Base-by-base conservation (phyloP, 2,797 vertebrate genomes). In the Acestrorhynchus altus region DNA sequence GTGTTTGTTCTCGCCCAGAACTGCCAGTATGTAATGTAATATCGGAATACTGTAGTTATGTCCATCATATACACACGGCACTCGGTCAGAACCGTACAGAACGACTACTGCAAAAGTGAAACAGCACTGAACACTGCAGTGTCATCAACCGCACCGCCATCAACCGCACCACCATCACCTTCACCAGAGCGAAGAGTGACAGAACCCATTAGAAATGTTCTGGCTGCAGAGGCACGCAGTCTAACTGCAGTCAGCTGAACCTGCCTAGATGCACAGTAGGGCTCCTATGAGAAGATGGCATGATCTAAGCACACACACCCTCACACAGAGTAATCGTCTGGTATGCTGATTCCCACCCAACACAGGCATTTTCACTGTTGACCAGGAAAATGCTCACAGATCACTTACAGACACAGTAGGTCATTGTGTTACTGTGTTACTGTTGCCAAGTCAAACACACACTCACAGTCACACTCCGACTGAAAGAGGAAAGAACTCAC, bases 281-380 rank as follows among this genome's bases (percentile, higher is more conserved):
- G 1, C 40, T 20, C 24, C 72, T 70, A 49, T 69, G 13, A 56
- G 22, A 61, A 24, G 12, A 42, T 46, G n/a, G 10, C 8, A 28
- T 18, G 26, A 56, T 54, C 69, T 20, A 18, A 69, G 82, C 84
- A 84, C 35, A 20, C 9, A 76, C 77, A 81, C 26, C 85, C 75
- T 77, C 65, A 72, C 47, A 75, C 44, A 60, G 49, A 57, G 20
- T 13, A 51, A 78, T 73, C 40, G 12, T 72, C 40, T 51, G 20
- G 56, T 16, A 51, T 31, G 28, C 68, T 24, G 60, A 28, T 70
- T 75, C 44, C 24, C 40, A 67, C 40, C 31, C 24, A 78, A 39
- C 40, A 31, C 66, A 60, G 44, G 26, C 54, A 71, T 70, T 49
- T 67, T 5, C 6, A 67, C 46, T 28, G 44, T 44, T 52, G 51